Conservation (phyloP, 2,797 vertebrate species). For the Typhlichthys eigenmanni region DNA sequence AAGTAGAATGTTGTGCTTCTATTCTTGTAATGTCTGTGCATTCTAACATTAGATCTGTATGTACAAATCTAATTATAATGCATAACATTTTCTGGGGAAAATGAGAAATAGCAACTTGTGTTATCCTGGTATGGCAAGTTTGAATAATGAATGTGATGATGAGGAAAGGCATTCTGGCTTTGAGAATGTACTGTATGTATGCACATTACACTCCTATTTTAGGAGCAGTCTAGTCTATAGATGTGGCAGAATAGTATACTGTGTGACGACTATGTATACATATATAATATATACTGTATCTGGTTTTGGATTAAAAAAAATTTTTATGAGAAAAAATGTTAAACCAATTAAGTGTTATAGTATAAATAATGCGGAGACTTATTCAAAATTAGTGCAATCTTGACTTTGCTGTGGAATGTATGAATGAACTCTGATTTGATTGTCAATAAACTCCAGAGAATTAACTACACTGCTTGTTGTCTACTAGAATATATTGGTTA, state of each 20-base stretch:
- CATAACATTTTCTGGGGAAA: neutral
- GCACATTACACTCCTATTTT: no score
- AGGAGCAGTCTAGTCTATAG: no score
- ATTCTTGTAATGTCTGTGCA: constrained; percentile 27
- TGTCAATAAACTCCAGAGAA: constrained; percentile 16
- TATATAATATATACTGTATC: neutral
- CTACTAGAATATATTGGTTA: neutral
- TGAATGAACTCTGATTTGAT: constrained; percentile 6
- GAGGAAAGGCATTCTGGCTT: no score
- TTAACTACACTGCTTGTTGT: neutral
- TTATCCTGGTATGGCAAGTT: no score
- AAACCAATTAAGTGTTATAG: neutral
- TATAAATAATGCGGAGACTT: neutral
- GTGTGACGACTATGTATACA: neutral
- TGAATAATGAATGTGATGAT: no score
- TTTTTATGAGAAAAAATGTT: neutral
- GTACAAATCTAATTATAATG: constrained; percentile 7
- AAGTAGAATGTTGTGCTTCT: constrained; percentile 17
- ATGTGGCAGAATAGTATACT: neutral
- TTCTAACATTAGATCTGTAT: constrained; percentile 15
- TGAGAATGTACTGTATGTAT: no score
- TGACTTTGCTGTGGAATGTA: constrained; percentile 12
- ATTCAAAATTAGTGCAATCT: neutral
- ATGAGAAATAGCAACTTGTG: no score
- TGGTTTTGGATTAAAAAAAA: neutral